Conservation (phyloP, 2,888 invertebrate species). For the Eurois occulta region DNA sequence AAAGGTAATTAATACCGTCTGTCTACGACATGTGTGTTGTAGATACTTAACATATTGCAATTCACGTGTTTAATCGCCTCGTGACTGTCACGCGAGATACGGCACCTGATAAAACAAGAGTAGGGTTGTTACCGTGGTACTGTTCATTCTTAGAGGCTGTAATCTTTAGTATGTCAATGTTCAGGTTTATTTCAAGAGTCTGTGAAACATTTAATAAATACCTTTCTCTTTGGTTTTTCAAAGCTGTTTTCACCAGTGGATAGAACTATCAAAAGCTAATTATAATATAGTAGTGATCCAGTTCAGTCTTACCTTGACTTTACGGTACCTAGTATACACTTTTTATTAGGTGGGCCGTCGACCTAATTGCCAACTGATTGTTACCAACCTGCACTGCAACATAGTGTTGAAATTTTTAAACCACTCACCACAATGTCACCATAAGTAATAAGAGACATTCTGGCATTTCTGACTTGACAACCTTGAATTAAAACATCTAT, state of each 20-base stretch:
- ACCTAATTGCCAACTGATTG: neutral
- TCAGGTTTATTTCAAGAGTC: neutral
- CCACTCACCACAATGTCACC: neutral
- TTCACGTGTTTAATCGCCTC: constrained; percentile 32
- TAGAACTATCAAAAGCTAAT: neutral
- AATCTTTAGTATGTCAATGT: neutral
- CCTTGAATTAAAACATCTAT: constrained; percentile 35
- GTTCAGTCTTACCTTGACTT: neutral
- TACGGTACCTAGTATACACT: neutral
- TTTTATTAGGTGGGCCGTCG: neutral
- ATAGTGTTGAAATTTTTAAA: neutral
- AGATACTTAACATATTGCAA: constrained; percentile 7
- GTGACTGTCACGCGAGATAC: constrained; percentile 37
- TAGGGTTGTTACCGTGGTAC: constrained; percentile 35
- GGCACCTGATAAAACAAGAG: constrained; percentile 19
- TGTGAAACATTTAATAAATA: neutral
- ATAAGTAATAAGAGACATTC: neutral
- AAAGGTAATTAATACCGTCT: constrained; percentile 5
- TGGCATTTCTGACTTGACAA: constrained; percentile 30
- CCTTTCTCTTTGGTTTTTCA: neutral
- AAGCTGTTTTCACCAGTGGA: neutral
- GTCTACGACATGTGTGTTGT: neutral
- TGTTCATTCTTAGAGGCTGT: neutral
- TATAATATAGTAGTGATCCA: neutral
- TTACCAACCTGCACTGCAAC: neutral